Conservation (phyloP, 2,888 invertebrate species). For the Nymphalis polychloros region DNA sequence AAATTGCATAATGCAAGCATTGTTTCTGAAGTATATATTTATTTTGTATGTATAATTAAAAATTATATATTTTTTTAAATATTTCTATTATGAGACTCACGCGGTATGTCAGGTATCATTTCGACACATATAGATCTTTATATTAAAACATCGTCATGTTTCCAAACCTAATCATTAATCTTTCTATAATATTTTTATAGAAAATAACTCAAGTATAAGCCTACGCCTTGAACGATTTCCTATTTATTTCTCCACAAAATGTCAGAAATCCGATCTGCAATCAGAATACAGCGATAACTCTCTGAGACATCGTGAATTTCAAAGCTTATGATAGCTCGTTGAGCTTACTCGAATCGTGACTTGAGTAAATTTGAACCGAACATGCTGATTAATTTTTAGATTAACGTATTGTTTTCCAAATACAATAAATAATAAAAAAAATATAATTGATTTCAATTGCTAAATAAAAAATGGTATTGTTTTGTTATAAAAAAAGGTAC, state of each 20-base stretch:
- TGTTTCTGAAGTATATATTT: no score
- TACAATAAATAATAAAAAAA: neutral
- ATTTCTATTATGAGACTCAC: no score
- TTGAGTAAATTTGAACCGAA: conserved; percentile 22
- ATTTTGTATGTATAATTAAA: no score
- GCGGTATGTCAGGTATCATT: no score
- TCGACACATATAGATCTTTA: no score
- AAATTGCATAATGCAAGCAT: no score
- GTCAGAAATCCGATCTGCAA: conserved; percentile 21
- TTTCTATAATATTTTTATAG: neutral
- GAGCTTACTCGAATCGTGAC: conserved; percentile 31
- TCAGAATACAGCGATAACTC: conserved; percentile 21
- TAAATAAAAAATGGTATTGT: no score
- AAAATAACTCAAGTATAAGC: neutral
- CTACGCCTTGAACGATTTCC: conserved; percentile 9
- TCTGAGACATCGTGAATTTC: conserved; percentile 29
- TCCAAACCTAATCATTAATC: no score
- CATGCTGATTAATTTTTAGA: neutral
- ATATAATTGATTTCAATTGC: no score
- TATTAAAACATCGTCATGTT: no score
- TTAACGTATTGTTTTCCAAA: neutral
- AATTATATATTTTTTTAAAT: no score
- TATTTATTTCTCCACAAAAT: conserved; percentile 27
- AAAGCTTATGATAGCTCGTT: conserved; percentile 29
- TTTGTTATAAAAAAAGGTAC: no score